Evolutionary conservation across 2,113 vertebrate species (phyloP), one percentile per base, ranked within the genome.

Genomic region (Panthera leo): DNA sequence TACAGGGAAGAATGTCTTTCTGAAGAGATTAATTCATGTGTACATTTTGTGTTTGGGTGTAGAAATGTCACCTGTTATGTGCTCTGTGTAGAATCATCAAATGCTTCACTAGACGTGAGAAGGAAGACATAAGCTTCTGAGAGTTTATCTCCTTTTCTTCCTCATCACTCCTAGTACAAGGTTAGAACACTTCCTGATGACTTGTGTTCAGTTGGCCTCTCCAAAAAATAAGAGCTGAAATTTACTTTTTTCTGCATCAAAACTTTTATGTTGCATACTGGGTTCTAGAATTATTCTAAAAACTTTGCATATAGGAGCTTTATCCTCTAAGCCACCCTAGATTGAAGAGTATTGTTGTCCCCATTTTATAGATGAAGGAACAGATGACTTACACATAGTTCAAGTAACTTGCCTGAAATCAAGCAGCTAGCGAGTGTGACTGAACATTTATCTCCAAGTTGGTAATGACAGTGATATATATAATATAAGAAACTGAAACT

Each of bases 221-320:
- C 21, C 14, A n/a, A 71, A 63, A 36, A 73, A 13, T 42, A 90
- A 85, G 25, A 86, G 29, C 29, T 83, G 68, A 88, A 94, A 71
- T 80, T 55, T 93, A 71, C 31, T 96, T 45, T 80, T 84, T 94
- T 93, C 2, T 68, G 83, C n/a, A 71, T 92, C 75, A 85, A 70
- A 53, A 75, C 0, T 58, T 89, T 53, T 75, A 11, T 75, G 19
- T 19, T 34, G 16, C 13, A 79, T 75, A 70, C 7, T 63, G 58
- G n/a, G 19, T 85, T 65, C 15, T 25, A 53, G 11, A 29, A 42
- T 21, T 94, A 45, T 34, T 39, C 18, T 87, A 92, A 92, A 58
- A 86, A 79, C 25, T 86, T 87, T 65, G 23, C 36, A 95, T n/a
- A 65, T 73, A 70, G 18, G 9, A 95, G 83, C 16, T 73, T 80